These are phyloP conservation scores for Aeoliscus strigatus DNA, from an alignment of 2,797 vertebrate genomes.

Conservation along the genomic window DNA sequence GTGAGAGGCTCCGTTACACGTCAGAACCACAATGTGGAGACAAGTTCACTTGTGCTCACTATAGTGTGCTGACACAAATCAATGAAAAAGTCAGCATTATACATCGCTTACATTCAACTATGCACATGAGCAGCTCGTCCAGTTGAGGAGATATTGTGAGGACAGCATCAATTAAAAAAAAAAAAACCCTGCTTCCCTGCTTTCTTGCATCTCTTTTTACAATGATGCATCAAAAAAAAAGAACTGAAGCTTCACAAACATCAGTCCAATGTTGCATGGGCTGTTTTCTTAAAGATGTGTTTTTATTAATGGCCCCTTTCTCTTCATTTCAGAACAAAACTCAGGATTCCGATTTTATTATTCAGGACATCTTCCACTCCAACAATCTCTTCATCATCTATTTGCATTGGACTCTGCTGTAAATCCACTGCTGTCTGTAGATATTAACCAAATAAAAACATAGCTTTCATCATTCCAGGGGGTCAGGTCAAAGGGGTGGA, in stretches of 20 bases:
- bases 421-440: constrained; percentile 33
- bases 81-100: constrained; percentile 22
- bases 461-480: constrained; percentile 45
- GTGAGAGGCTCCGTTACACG: constrained; percentile 38
- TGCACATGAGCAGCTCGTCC: no score
- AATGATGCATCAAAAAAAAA: neutral
- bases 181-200: neutral
- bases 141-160: no score
- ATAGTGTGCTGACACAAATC: constrained; percentile 24
- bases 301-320: constrained; percentile 25
- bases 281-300: no score
- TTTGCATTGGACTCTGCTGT: constrained; percentile 43
- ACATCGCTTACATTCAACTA: no score
- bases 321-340: constrained; percentile 15
- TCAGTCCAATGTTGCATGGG: no score
- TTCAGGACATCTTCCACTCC: constrained; percentile 27
- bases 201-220: neutral
- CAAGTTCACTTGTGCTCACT: constrained; percentile 25
- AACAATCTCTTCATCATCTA: constrained; percentile 38
- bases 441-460: constrained; percentile 49
- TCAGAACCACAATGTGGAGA: constrained; percentile 23
- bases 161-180: no score
- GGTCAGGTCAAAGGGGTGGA: constrained; percentile 46
- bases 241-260: neutral
- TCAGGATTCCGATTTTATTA: constrained; percentile 37